Conservation (phyloP, 2,797 vertebrate species). For the Hypotaenidia okinawae region DNA sequence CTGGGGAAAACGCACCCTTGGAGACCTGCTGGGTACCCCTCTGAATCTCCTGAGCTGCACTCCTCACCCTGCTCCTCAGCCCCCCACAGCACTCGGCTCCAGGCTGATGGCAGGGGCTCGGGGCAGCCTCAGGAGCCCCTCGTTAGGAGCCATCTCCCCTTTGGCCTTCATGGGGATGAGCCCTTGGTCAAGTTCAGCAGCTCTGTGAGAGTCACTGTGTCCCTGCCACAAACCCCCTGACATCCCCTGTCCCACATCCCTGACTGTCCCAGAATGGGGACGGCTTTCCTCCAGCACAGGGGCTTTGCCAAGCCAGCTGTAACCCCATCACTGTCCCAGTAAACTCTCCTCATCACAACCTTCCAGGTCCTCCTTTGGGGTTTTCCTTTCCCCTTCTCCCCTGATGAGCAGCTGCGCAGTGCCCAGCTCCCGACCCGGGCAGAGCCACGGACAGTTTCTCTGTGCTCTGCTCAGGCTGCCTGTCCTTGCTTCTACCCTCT, state of each 20-base stretch:
- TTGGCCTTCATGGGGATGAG: not conserved
- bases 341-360: too few species aligned
- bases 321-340: too few species aligned
- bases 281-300: not conserved
- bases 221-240: not conserved
- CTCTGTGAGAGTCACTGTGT: not conserved
- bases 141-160: not conserved
- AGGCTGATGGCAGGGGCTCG: not conserved
- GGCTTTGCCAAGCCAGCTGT: not conserved
- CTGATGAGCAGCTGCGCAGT: too few species aligned
- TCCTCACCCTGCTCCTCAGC: rapidly evolving
- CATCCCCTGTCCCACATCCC: not conserved
- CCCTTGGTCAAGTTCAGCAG: not conserved
- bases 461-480: too few species aligned
- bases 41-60: too few species aligned
- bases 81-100: not conserved
- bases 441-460: too few species aligned
- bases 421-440: too few species aligned
- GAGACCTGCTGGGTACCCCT: too few species aligned
- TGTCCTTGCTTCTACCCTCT: too few species aligned
- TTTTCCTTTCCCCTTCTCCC: too few species aligned
- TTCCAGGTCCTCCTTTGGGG: too few species aligned
- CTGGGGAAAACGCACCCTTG: not conserved
- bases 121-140: not conserved
- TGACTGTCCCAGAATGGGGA: too few species aligned